A percentile compares a stretch with the other conserved stretches of the same genome.
phyloP scores from a whole-genome alignment of 1,140 invertebrate genomes.

The Atta colombica region DNA sequence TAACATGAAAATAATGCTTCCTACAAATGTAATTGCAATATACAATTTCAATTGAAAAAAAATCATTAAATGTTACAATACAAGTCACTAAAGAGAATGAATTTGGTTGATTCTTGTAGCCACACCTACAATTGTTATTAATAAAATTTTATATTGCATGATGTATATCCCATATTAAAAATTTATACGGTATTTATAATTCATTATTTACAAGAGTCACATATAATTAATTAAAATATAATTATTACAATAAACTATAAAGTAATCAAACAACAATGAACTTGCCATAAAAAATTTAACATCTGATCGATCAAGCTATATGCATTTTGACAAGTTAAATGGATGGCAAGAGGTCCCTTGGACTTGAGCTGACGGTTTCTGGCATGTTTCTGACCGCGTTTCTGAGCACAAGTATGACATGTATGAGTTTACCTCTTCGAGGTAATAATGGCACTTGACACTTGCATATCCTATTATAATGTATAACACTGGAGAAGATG shows the following conservation, averaged over 20 bases:
- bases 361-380: slow-evolving; percentile 73
- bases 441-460: slow-evolving; percentile 84
- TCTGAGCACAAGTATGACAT: slow-evolving; percentile 69
- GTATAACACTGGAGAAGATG: slow-evolving; percentile 13
- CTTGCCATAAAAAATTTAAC: slow-evolving; percentile 70
- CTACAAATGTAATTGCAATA: neutral
- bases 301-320: slow-evolving; percentile 67
- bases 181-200: slow-evolving; percentile 79
- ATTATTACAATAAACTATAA: slow-evolving; percentile 84
- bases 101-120: slow-evolving; percentile 20
- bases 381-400: slow-evolving; percentile 56
- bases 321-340: slow-evolving; percentile 68
- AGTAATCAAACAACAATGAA: slow-evolving; percentile 84
- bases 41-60: neutral
- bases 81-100: neutral
- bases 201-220: slow-evolving; percentile 81
- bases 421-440: slow-evolving; percentile 69
- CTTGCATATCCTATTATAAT: slow-evolving; percentile 79
- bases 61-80: neutral
- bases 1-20: neutral
- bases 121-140: slow-evolving; percentile 66
- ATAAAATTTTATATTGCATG: slow-evolving; percentile 78
- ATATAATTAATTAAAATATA: slow-evolving; percentile 81
- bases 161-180: slow-evolving; percentile 77
- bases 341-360: slow-evolving; percentile 79